phyloP scores from a whole-genome alignment of 2,888 invertebrate genomes.

The Sarcophaga subvicina region DNA sequence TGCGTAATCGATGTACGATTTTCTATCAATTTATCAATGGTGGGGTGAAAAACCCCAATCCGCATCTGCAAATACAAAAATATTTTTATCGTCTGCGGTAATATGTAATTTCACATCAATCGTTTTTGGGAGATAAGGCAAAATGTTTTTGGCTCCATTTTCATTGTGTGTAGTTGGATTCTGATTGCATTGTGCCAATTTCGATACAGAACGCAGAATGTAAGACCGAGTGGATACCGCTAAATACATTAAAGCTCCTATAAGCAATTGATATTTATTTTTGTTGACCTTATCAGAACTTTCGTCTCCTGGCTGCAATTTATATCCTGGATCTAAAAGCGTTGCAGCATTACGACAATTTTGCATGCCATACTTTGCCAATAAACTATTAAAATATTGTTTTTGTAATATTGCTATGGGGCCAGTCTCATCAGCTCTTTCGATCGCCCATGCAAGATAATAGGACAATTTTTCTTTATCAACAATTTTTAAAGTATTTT shows the following conservation, averaged over 20 bases:
- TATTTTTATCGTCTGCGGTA: no score
- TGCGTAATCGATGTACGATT: no score
- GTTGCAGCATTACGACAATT: conserved; percentile 28
- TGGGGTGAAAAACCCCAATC: no score
- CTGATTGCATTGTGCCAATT: no score
- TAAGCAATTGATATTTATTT: conserved; percentile 35
- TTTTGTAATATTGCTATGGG: conserved; percentile 37
- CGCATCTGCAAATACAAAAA: no score
- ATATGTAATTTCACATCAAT: no score
- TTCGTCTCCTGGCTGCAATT: conserved; percentile 19
- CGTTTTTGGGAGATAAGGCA: no score
- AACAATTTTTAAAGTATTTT: conserved; percentile 42
- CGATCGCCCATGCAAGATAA: conserved; percentile 62
- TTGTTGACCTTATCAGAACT: background rate
- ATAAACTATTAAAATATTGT: conserved; percentile 39
- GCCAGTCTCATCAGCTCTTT: conserved; percentile 49
- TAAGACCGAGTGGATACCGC: background rate
- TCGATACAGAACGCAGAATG: no score
- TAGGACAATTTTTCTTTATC: conserved; percentile 49
- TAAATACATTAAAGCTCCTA: conserved; percentile 42
- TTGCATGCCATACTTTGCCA: conserved; percentile 40
- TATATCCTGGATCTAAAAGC: conserved; percentile 43
- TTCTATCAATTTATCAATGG: no score
- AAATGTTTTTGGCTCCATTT: no score
- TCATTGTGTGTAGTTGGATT: no score